Base-by-base conservation (phyloP, 1,140 invertebrate species). In the Pseudomyrmex gracilis region DNA sequence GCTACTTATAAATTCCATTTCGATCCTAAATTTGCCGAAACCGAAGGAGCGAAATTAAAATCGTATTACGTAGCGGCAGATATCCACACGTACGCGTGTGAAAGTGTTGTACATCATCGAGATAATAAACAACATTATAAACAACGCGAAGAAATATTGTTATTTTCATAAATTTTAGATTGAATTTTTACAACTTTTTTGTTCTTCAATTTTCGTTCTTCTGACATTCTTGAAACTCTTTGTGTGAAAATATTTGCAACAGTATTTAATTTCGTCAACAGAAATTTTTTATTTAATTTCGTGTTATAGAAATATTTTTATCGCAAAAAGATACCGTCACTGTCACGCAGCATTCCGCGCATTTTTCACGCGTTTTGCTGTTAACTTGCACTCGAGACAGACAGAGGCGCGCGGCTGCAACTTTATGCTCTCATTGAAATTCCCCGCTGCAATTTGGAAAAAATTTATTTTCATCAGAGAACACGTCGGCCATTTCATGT, bases 391-490 rank as follows among this genome's bases (percentile, higher is more conserved):
- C 24, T 47, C 43, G 3, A 22, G 10, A 1, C 51, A 5, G 20
- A 49, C 12, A 20, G 12, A 5, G 4, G 7, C 5, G 10, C 49
- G 2, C 13, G 43, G 43, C 22, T 57, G 49, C 43, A 57, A 24
- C 10, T 86, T 86, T 82, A 73, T 86, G 61, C 57, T 87, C 73
- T 71, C 45, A 49, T 53, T 43, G 61, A 55, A 78, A 86, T 70
- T 60, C 58, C 17, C 15, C 17, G 17, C 24, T 20, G 20, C 51
- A 51, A 34, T 2, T 45, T 10, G 2, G 20, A 12, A 24, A 58
- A 83, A 83, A 58, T 85, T 53, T 71, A 64, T 68, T 70, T 57
- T 58, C 10, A 70, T 78, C 70, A 78, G 68, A 78, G 68, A 78
- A 57, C 43, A 8, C 15, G 24, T 17, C 10, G 43, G 63, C 53